phyloP scores from a whole-genome alignment of 2,797 vertebrate genomes.

The Setipinna tenuifilis region DNA sequence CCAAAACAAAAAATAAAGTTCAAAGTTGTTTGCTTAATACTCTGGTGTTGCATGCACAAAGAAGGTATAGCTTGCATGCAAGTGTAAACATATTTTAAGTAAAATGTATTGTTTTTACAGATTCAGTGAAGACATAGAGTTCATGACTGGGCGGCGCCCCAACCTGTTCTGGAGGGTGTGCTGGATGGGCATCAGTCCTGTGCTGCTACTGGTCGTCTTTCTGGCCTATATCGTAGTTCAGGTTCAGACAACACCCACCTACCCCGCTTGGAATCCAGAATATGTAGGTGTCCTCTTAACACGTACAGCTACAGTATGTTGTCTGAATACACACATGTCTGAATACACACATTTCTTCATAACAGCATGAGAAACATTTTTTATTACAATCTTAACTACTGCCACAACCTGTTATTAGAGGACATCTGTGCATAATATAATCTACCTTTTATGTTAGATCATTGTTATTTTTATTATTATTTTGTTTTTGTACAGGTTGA shows the following conservation, averaged over 20 bases:
- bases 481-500: constrained; percentile 65
- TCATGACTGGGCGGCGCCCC: constrained; percentile 84
- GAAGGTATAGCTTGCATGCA: not conserved
- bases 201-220: constrained; percentile 80
- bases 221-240: constrained; percentile 77
- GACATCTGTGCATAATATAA: no score
- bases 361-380: no score
- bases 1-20: no score
- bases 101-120: constrained; percentile 61
- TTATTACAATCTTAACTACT: no score
- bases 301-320: not conserved
- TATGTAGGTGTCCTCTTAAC: constrained; percentile 72
- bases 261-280: constrained; percentile 84
- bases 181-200: constrained; percentile 86
- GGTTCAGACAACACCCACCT: constrained; percentile 67
- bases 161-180: constrained; percentile 83
- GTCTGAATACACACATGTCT: no score
- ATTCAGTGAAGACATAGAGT: constrained; percentile 83
- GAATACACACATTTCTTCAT: no score
- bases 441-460: not conserved
- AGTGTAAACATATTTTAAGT: not conserved
- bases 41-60: no score
- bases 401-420: no score
- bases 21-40: no score
- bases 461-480: not conserved